phyloP scores from a whole-genome alignment of 1,140 invertebrate genomes.

The Drosophila prosaltans region DNA sequence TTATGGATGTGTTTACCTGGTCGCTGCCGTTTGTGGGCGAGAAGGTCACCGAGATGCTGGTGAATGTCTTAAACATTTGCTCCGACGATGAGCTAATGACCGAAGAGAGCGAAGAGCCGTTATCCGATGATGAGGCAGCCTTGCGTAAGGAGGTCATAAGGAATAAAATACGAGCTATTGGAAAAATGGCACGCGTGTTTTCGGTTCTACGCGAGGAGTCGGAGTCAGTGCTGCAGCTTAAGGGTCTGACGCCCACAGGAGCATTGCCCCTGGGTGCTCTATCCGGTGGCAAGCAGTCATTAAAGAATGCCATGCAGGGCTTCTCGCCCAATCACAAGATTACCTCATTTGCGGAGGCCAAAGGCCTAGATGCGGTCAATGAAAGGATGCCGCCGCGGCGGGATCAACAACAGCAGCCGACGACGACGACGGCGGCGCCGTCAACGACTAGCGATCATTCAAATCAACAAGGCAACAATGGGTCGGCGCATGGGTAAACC shows the following conservation, averaged over 20 bases:
- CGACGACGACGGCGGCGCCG: constrained; percentile 72
- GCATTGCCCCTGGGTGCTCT: constrained; percentile 97
- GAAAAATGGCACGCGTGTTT: constrained; percentile 93
- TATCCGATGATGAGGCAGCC: constrained; percentile 86
- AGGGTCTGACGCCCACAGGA: constrained; percentile 99
- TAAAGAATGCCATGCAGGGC: constrained; percentile 98
- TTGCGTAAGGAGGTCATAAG: constrained; percentile 99
- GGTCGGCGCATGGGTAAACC: constrained; percentile 70
- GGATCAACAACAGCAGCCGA: constrained; percentile 88
- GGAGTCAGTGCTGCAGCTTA: constrained; percentile 99
- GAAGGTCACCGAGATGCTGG: constrained; percentile 99
- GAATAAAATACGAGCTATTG: constrained; percentile 99
- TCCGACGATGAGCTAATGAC: constrained; percentile 99
- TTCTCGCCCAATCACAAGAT: constrained; percentile 99
- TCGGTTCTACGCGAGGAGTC: constrained; percentile 94
- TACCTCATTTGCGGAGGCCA: constrained; percentile 99
- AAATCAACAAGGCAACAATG: constrained; percentile 68
- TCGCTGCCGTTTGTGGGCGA: constrained; percentile 99
- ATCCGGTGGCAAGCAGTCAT: constrained; percentile 97
- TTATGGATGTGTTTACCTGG: constrained; percentile 99
- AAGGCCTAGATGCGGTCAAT: constrained; percentile 99
- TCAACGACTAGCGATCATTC: constrained; percentile 47
- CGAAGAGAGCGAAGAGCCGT: constrained; percentile 94
- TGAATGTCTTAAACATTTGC: constrained; percentile 99
- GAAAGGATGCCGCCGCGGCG: constrained; percentile 99